Conservation (phyloP, 1,140 invertebrate genomes). For the Saccostrea cuccullata region DNA sequence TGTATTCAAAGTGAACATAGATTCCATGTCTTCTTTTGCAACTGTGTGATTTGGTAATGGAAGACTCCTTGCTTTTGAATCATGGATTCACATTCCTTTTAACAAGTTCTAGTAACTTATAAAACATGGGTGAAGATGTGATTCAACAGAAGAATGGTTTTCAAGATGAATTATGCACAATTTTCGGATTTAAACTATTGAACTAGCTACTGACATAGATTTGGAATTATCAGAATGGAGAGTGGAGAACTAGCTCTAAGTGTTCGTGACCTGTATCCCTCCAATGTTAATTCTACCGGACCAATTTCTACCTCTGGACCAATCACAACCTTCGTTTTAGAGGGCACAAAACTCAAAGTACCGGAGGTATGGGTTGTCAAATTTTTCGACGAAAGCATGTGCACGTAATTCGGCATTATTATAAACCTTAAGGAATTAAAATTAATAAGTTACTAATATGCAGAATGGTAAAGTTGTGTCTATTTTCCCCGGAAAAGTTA, state of each 20-base stretch:
- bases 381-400: too few relatives aligned
- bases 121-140: neutral
- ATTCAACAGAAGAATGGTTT: neutral
- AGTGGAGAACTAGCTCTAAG: constrained; percentile 44
- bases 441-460: too few relatives aligned
- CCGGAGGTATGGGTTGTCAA: constrained; percentile 43
- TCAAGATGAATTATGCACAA: neutral
- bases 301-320: constrained; percentile 43
- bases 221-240: constrained; percentile 5
- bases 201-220: neutral
- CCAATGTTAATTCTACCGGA: constrained; percentile 42
- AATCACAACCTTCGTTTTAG: constrained; percentile 61
- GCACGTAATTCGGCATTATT: too few relatives aligned
- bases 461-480: too few relatives aligned
- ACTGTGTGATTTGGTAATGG: neutral
- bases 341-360: constrained; percentile 61
- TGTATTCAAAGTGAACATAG: neutral
- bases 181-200: constrained; percentile 26
- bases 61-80: neutral
- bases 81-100: neutral
- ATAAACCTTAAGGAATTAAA: too few relatives aligned
- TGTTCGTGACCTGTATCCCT: constrained; percentile 52
- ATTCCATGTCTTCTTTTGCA: neutral
- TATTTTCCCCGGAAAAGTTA: too few relatives aligned
- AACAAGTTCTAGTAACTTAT: neutral